Evolutionary conservation across 2,113 vertebrate species (phyloP).

Genomic region (Xiphias gladius): DNA sequence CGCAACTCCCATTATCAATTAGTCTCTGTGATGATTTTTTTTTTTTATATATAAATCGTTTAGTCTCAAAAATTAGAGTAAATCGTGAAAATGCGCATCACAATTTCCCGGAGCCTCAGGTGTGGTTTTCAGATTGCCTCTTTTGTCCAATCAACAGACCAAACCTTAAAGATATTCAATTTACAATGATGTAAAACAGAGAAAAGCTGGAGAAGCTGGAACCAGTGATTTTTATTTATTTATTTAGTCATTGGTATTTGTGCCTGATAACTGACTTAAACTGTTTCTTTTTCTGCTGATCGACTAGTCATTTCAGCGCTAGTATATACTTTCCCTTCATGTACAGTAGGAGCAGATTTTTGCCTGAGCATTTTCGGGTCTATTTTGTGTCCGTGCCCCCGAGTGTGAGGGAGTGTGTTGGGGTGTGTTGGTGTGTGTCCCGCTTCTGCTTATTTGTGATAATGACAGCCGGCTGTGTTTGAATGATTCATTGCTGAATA

Average conservation of each 20-base stretch:
- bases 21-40: no score
- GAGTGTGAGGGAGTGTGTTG: conserved; percentile 3
- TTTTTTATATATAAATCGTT: no score
- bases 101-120: background rate
- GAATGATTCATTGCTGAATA: conserved; percentile 80
- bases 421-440: conserved; percentile 9
- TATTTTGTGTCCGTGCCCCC: conserved; percentile 4
- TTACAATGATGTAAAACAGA: background rate
- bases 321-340: background rate
- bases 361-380: conserved; percentile 13
- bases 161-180: background rate
- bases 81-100: background rate
- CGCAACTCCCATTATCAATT: no score
- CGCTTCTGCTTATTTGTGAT: conserved; percentile 68
- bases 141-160: background rate
- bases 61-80: background rate
- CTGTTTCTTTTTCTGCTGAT: background rate
- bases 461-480: conserved; percentile 68
- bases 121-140: background rate
- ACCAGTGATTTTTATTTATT: background rate
- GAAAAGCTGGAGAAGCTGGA: background rate
- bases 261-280: background rate
- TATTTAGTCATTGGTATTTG: no score
- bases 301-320: no score
- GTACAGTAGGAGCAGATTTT: conserved; percentile 18